Conservation (phyloP, 2,113 vertebrate genomes). For the Rhinopomastus cyanomelas region DNA sequence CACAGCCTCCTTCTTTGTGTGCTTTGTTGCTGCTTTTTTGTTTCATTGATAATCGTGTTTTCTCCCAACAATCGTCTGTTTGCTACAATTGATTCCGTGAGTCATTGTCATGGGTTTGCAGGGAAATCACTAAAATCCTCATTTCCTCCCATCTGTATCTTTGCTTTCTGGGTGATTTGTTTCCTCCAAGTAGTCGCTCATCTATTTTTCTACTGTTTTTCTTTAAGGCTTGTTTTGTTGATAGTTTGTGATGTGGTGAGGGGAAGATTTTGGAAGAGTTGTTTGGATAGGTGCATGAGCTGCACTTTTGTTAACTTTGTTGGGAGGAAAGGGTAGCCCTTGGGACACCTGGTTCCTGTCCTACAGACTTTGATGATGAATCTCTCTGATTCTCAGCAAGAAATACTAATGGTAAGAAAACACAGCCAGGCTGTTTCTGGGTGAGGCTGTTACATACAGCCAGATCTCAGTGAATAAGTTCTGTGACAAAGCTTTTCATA, state of each 20-base stretch:
- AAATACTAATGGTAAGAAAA: not conserved
- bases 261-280: not conserved
- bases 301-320: not conserved
- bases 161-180: not conserved
- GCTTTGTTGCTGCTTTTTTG: conserved; percentile 54
- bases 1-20: conserved; percentile 45
- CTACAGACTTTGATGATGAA: not conserved
- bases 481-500: not conserved
- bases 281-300: not conserved
- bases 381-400: not conserved
- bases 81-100: conserved; percentile 55
- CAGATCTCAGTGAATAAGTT: not conserved
- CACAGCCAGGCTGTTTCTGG: not conserved
- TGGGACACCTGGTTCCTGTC: not conserved
- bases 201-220: not conserved
- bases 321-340: too few species aligned
- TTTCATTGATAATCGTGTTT: conserved; percentile 37
- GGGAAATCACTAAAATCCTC: not conserved
- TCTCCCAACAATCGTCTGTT: conserved; percentile 37
- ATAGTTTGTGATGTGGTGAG: not conserved
- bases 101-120: conserved; percentile 54
- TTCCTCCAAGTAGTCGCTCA: not conserved
- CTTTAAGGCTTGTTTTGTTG: not conserved
- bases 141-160: conserved; percentile 6
- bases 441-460: not conserved